Evolutionary conservation across 1,140 invertebrate species (phyloP), one percentile per base, ranked within the genome.

Genomic region (Orchesella cincta): DNA sequence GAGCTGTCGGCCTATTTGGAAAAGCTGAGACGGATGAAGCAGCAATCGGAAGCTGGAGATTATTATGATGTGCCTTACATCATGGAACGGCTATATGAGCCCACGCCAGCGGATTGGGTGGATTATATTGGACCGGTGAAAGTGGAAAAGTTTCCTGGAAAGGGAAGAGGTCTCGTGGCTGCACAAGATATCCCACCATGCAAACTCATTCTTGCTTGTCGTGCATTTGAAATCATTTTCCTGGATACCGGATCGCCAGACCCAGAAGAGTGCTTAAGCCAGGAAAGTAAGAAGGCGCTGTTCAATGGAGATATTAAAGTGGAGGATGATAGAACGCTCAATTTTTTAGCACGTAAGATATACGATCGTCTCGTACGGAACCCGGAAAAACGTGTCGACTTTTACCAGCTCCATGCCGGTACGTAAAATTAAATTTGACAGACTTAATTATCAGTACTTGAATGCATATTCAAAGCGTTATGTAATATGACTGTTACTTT

Each of bases 161-260:
- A 26, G 20, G 71, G 71, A 46, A 35, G 71, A 46, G 71, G 71
- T 14, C 71, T 73, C 28, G 71, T 73, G 1, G 35, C 71, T 14
- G 20, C 36, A 12, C 1, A 73, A 28, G 71, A 73, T 51, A 23
- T 73, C 5, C 35, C 71, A 36, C 2, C 34, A 23, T 8, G 34
- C 8, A 73, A 35, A 31, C 36, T 73, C 5, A 39, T 73, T 28
- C 46, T 14, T 20, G 34, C 20, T 14, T 73, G 35, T 23, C 36
- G 71, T 8, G 71, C 71, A 26, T 73, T 73, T 29, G 71, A 36
- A 39, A 73, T 73, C 29, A 51, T 46, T n/a, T 73, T 73, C 26
- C 36, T 46, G 12, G 54, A 23, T 12, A n/a, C 5, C 12, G 62
- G 33, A 31, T 14, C 29, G 8, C 8, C 39, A 46, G 31, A 67